Base-by-base conservation (phyloP, 2,113 vertebrate species). In the Anolis carolinensis region DNA sequence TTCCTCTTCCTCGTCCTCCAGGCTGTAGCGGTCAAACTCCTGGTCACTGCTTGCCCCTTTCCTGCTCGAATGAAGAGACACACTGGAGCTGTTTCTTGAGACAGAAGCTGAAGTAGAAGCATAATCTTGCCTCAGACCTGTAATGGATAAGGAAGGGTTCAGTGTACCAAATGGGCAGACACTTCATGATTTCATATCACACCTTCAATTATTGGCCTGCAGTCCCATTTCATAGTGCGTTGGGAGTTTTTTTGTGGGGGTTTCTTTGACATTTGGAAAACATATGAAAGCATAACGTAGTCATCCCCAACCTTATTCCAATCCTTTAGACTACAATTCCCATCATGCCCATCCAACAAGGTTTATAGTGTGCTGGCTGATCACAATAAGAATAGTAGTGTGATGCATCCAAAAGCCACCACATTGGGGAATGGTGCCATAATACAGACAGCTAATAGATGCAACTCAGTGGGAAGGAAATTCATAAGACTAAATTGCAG, bases 41-140 rank as follows among this genome's bases (percentile, higher is more conserved):
- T 97, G 97, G 88, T 98, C 97, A 21, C 96, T 95, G 13, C 93
- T 95, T 0, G 93, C 94, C 86, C 96, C 97, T 92, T 97, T 97
- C 87, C 97, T 97, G 62, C 97, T 96, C 30, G 94, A 92, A 83
- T 96, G 96, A 73, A 98, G 63, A 36, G 98, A 98, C 83, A 98
- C 94, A 73, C 95, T 98, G 75, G 98, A 98, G 88, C 97, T 98
- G 88, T 98, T 97, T 78, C 97, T 97, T 80, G 98, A 97, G 81
- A 95, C 95, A 9, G 97, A 98, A 50, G 97, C 96, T 80, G 98
- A 98, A 89, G 98, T 98, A 74, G 98, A 98, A 92, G 98, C 98
- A 75, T 98, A 99, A 93, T 99, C 98, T 96, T 99, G 98, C 85
- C 98, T 97, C 85, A 99, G 98, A 94, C 98, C 98, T 99, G 72